These are phyloP conservation scores for Aricia agestis DNA, from an alignment of 1,140 invertebrate species.

Conservation along the genomic window DNA sequence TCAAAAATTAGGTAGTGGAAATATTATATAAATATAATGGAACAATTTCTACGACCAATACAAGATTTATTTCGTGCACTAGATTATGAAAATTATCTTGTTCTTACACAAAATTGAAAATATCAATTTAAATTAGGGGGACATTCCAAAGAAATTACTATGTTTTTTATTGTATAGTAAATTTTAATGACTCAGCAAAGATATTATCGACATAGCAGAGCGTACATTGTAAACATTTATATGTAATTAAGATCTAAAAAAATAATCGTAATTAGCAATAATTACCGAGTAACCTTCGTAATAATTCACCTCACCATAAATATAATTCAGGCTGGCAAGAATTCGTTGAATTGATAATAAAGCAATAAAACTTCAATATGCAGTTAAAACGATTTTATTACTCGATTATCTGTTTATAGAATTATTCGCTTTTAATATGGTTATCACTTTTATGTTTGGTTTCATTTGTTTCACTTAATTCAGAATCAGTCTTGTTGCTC, in stretches of 20 bases:
- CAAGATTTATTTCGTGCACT: neutral
- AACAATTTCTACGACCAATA: too few relatives aligned
- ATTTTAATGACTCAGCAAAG: neutral
- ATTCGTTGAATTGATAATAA: neutral
- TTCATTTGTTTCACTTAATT: too few relatives aligned
- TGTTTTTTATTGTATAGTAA: neutral
- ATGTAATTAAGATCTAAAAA: neutral
- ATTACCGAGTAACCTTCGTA: neutral
- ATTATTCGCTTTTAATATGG: neutral
- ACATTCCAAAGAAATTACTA: neutral
- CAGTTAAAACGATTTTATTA: neutral
- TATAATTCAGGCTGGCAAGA: conserved; percentile 3
- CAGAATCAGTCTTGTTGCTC: neutral
- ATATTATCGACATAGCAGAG: neutral
- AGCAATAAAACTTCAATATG: neutral
- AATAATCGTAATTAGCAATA: conserved; percentile 2
- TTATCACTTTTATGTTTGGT: too few relatives aligned
- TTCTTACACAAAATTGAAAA: conserved; percentile 8
- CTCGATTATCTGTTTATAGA: neutral
- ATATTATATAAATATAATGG: too few relatives aligned
- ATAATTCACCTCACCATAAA: conserved; percentile 9
- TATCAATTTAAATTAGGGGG: too few relatives aligned
- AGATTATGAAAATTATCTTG: neutral
- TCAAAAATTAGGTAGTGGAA: too few relatives aligned
- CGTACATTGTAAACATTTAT: neutral